Evolutionary conservation across 2,113 vertebrate genomes (phyloP).

Genomic region (Archocentrus centrarchus): DNA sequence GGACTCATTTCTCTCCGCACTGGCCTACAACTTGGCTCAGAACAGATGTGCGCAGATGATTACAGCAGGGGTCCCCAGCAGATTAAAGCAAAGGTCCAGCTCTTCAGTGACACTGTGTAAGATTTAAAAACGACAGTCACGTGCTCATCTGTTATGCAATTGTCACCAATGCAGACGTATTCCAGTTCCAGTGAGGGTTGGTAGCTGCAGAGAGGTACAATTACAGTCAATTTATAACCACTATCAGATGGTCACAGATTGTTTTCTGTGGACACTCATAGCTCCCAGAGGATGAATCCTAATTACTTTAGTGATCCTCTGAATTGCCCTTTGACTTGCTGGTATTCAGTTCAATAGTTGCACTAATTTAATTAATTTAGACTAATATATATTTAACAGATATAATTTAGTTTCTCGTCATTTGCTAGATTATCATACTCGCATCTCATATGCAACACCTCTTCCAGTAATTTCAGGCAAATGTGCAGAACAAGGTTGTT

Average conservation of each 20-base stretch:
- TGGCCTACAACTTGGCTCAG: not conserved
- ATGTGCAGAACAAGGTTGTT: not conserved
- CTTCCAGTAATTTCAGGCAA: too few species aligned
- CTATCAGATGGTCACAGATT: not conserved
- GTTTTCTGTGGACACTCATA: not conserved
- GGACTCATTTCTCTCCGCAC: not conserved
- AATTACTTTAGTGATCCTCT: not conserved
- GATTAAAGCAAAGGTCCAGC: constrained; percentile 30
- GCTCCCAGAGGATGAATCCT: not conserved
- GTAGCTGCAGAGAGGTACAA: not conserved
- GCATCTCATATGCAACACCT: not conserved
- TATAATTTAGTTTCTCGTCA: not conserved
- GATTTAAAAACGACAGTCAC: not conserved
- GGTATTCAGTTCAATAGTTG: not conserved
- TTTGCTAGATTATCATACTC: not conserved
- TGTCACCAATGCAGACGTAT: not conserved
- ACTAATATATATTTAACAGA: not conserved
- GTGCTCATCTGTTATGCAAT: not conserved
- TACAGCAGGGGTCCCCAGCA: not conserved
- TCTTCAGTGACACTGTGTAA: not conserved
- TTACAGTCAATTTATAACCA: not conserved
- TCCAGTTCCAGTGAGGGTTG: not conserved
- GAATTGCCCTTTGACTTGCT: not conserved
- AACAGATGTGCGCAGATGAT: constrained; percentile 30
- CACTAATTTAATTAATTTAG: not conserved